phyloP scores from a whole-genome alignment of 2,797 vertebrate species.

The Dromococcyx pavoninus region DNA sequence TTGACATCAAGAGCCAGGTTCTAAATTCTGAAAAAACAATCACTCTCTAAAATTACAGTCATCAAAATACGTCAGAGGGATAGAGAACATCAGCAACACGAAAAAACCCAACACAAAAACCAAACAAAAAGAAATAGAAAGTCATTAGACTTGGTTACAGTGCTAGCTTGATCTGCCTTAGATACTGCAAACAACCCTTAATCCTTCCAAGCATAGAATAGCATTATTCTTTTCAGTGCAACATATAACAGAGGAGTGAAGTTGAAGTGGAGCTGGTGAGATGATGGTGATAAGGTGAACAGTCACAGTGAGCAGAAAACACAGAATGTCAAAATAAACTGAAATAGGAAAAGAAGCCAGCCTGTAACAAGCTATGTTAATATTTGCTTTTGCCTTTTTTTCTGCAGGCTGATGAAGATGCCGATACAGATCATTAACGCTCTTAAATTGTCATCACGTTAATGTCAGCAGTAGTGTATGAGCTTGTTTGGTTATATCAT shows the following conservation, averaged over 20 bases:
- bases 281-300: not conserved
- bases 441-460: conserved; percentile 33
- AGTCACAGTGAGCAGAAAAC: not conserved
- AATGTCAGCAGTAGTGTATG: not conserved
- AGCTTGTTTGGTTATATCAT: not conserved
- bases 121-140: not conserved
- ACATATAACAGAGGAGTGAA: not conserved
- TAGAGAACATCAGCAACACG: not conserved
- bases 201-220: not conserved
- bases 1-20: not conserved
- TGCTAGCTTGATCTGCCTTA: not conserved
- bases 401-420: conserved; percentile 5
- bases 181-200: not conserved
- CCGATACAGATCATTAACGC: conserved; percentile 28
- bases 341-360: not conserved
- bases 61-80: not conserved
- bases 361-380: not conserved
- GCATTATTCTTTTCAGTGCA: not conserved
- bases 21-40: not conserved
- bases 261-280: not conserved
- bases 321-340: not conserved
- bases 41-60: not conserved
- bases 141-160: not conserved
- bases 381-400: conserved; percentile 11
- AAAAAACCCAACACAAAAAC: not conserved